Evolutionary conservation across 2,797 vertebrate species (phyloP).

Genomic region (Rhinatrema bivittatum): DNA sequence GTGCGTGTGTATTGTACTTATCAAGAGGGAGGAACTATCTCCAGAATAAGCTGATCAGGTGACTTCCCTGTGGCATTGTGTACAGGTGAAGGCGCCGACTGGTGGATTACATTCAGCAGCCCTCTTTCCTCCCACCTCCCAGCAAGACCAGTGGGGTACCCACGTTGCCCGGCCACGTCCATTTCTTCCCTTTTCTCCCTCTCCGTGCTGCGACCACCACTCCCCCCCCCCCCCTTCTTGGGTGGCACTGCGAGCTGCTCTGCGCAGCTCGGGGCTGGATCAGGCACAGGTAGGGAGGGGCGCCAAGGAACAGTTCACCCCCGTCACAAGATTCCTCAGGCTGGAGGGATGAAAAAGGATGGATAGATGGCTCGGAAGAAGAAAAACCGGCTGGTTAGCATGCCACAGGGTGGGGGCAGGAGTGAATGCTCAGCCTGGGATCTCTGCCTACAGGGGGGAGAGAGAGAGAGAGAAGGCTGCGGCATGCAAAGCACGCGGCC

Average conservation of each 20-base stretch:
- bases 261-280: not conserved
- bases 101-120: too few relatives aligned
- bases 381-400: not conserved
- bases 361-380: too few relatives aligned
- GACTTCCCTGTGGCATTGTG: too few relatives aligned
- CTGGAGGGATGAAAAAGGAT: not conserved
- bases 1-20: not conserved
- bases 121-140: not conserved
- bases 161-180: not conserved
- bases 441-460: not conserved
- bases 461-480: not conserved
- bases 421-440: too few relatives aligned
- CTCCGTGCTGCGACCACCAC: not conserved
- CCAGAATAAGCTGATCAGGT: slow-evolving; percentile 1
- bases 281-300: not conserved
- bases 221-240: not conserved
- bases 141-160: too few relatives aligned
- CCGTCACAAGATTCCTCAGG: too few relatives aligned
- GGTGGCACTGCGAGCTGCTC: too few relatives aligned
- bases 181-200: not conserved
- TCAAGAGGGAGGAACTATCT: too few relatives aligned
- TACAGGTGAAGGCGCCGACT: too few relatives aligned
- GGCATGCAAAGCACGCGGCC: not conserved
- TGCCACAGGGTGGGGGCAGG: not conserved
- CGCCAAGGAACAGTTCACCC: not conserved